Evolutionary conservation across 2,797 vertebrate genomes (phyloP), one percentile per base, ranked within the genome.

Genomic region (Esox lucius): DNA sequence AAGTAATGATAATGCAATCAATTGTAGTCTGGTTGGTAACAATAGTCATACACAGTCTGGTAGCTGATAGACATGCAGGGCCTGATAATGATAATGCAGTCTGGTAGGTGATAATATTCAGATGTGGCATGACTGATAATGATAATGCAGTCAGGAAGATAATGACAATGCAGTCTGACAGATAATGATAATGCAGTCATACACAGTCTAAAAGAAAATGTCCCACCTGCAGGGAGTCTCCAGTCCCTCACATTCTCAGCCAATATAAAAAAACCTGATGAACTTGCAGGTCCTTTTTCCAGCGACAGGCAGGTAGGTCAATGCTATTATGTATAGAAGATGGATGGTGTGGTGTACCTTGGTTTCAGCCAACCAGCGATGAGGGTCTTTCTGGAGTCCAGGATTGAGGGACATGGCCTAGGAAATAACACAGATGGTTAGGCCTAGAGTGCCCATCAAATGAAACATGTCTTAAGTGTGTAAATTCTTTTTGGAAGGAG

Each of bases 361-460:
- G 83, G 95, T 95, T 90, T 99, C 97, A 80, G 96, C 96, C 61
- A 98, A 89, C 97, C 97, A 98, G 81, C 91, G 92, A 89, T 96
- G 96, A 76, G 95, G 94, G 81, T 98, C 96, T 83, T 89, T 95
- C 77, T 89, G 92, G 83, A 95, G 85, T 53, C 85, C 93, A 79
- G 95, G 87, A 81, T 88, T 93, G 84, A 95, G 91, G 49, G 95
- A 92, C 87, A 97, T 92, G 19, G 93, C 94, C 97, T 99, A 74
- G 61, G 68, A 75, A 81, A 82, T 35, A 86, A 53, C 79, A 77
- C 3, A 80, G 51, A 87, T 49, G 77, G 76, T 61, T 61, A 24
- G 22, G 11, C 24, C 3, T 61, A 24, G 22, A 61, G 56, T 22
- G 22, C 22, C 53, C 56, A 59, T 59, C 22, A 59, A 24, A 46